These are phyloP conservation scores for Achlya flavicornis DNA, from an alignment of 2,888 invertebrate genomes.

Conservation along the genomic window DNA sequence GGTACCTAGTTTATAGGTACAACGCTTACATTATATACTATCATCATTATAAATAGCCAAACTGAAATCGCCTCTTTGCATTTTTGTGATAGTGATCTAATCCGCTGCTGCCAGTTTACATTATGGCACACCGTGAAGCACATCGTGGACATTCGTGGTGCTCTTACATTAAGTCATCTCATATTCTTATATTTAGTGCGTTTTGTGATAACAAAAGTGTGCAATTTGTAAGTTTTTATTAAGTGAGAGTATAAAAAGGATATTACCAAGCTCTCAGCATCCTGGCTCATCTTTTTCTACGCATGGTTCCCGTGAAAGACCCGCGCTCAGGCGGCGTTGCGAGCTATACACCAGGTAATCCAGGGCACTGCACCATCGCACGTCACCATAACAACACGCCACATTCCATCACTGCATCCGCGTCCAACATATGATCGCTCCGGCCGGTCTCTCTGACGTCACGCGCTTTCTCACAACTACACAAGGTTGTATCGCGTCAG, in stretches of 20 bases:
- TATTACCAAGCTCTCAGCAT: slow-evolving; percentile 89
- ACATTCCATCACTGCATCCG: slow-evolving; percentile 84
- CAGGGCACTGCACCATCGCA: slow-evolving; percentile 70
- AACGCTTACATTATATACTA: slow-evolving; percentile 53
- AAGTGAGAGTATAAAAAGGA: slow-evolving; percentile 61
- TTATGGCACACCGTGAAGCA: slow-evolving; percentile 17
- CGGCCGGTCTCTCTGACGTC: slow-evolving; percentile 80
- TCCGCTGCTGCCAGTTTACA: slow-evolving; percentile 33
- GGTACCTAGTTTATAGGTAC: slow-evolving; percentile 33
- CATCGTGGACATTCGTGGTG: slow-evolving; percentile 16
- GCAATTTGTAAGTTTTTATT: slow-evolving; percentile 1
- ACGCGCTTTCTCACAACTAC: slow-evolving; percentile 76
- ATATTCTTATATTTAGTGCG: background rate
- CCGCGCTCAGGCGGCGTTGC: slow-evolving; percentile 70
- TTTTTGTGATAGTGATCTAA: slow-evolving; percentile 47
- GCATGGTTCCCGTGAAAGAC: slow-evolving; percentile 82
- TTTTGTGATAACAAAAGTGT: background rate
- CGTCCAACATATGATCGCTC: slow-evolving; percentile 81
- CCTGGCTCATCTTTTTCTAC: slow-evolving; percentile 88
- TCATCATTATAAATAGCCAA: slow-evolving; percentile 75
- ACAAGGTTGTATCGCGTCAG: slow-evolving; percentile 64
- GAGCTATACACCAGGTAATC: slow-evolving; percentile 66
- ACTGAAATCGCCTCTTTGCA: slow-evolving; percentile 44
- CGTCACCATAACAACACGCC: slow-evolving; percentile 78
- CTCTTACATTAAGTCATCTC: too few relatives aligned